These are phyloP conservation scores for Betta splendens DNA, from an alignment of 2,797 vertebrate genomes.

Conservation along the genomic window DNA sequence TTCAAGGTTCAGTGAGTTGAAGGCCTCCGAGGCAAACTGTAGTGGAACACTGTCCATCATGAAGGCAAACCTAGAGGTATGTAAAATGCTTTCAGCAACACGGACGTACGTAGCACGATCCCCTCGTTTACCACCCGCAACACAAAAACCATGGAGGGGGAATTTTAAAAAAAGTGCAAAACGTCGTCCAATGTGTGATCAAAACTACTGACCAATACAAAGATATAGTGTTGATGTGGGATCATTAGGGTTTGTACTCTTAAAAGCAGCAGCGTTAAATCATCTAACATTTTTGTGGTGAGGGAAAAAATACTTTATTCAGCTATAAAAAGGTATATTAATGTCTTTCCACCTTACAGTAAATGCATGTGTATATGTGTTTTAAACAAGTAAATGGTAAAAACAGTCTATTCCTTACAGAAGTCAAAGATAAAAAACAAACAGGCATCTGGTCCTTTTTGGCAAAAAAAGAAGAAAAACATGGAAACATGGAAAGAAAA, in stretches of 20 bases:
- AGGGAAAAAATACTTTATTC: constrained; percentile 31
- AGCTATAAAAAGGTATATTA: constrained; percentile 29
- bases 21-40: constrained; percentile 63
- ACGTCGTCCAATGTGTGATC: constrained; percentile 30
- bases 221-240: constrained; percentile 29
- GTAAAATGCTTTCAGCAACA: constrained; percentile 46
- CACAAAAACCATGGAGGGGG: constrained; percentile 46
- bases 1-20: constrained; percentile 32
- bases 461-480: constrained; percentile 41
- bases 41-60: constrained; percentile 31
- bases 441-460: constrained; percentile 59
- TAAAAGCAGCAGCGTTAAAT: constrained; percentile 49
- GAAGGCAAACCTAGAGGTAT: constrained; percentile 62
- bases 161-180: constrained; percentile 42
- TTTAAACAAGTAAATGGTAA: constrained; percentile 3
- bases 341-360: constrained; percentile 10
- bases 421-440: constrained; percentile 33
- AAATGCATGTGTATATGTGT: constrained; percentile 3
- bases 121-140: constrained; percentile 31
- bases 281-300: constrained; percentile 32
- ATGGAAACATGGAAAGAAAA: constrained; percentile 8
- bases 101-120: constrained; percentile 21
- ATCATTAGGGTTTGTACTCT: constrained; percentile 23
- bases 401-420: constrained; percentile 14
- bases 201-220: constrained; percentile 26